Evolutionary conservation across 2,888 invertebrate genomes (phyloP).

Genomic region (Lepas anatifera): DNA sequence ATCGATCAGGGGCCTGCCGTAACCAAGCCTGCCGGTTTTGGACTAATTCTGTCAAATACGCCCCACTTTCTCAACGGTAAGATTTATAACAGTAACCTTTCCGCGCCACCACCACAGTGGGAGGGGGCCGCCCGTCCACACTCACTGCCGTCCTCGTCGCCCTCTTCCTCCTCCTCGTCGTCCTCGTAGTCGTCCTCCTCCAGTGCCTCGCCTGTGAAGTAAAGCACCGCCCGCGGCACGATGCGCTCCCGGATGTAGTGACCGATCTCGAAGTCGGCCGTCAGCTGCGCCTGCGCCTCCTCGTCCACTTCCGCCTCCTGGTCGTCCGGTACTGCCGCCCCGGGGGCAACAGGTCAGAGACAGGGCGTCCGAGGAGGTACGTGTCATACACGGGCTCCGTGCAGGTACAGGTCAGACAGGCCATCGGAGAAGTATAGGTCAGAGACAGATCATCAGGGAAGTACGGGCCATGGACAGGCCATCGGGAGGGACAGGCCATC

Average conservation of each 20-base stretch:
- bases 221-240: conserved; percentile 91
- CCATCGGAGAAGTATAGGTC: too few relatives aligned
- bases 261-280: conserved; percentile 95
- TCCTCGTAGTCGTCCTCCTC: conserved; percentile 28
- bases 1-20: too few relatives aligned
- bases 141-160: conserved; percentile 20
- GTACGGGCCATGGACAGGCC: too few relatives aligned
- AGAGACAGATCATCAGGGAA: too few relatives aligned
- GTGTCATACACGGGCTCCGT: not conserved
- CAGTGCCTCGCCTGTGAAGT: conserved; percentile 58
- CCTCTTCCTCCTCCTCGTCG: conserved; percentile 27
- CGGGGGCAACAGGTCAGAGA: conserved; percentile 11
- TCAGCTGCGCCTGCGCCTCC: conserved; percentile 70
- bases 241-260: conserved; percentile 94
- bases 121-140: too few relatives aligned
- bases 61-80: too few relatives aligned
- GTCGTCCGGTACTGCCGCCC: conserved; percentile 58
- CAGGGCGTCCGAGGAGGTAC: not conserved
- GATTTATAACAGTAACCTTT: too few relatives aligned
- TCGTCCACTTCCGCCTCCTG: conserved; percentile 74
- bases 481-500: too few relatives aligned
- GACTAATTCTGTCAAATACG: too few relatives aligned
- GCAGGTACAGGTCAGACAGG: too few relatives aligned
- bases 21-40: too few relatives aligned
- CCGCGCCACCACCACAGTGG: too few relatives aligned